Evolutionary conservation across 2,113 vertebrate genomes (phyloP), one percentile per base, ranked within the genome.

Genomic region (Cacatua alba): DNA sequence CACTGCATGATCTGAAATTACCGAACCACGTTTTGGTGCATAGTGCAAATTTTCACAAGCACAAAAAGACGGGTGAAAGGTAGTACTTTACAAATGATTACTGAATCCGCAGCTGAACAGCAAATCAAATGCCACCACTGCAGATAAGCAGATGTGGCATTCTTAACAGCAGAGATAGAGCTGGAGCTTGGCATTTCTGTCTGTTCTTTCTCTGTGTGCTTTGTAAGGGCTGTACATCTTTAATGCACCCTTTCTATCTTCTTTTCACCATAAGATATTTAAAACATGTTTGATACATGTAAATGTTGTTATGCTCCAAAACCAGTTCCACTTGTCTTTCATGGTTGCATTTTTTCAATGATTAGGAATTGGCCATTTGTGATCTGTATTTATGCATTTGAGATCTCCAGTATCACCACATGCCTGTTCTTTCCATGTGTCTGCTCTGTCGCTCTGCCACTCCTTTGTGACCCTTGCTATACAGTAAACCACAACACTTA

Each of bases 41-140:
- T 0, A 4, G 35, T 8, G 35, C 19, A 43, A 39, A 20, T 24
- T 62, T 62, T 44, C 70, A 62, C 62, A 9, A 46, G 64, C 44
- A 64, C 39, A 35, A 14, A 24, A 25, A 44, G 51, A 41, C 15
- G 7, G n/a, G 33, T 5, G 35, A 78, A 59, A 68, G n/a, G 41
- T 10, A 25, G 8, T 0, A 2, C 53, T 69, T 53, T 5, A 17
- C 35, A 28, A 28, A 10, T 0, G 10, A 24, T 35, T 33, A 37
- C 69, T 8, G 46, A 49, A 26, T 23, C 44, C 29, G 35, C 60
- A 82, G 53, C 79, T 26, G 60, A 65, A 7, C 1, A 0, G 43
- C 70, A 77, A 48, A 63, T 14, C 82, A 39, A 60, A 57, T 2
- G 14, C 26, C 46, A 23, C 0, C 33, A 4, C 68, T 64, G 63